These are phyloP conservation scores for Bombus affinis DNA, from an alignment of 1,140 invertebrate species.

Conservation along the genomic window DNA sequence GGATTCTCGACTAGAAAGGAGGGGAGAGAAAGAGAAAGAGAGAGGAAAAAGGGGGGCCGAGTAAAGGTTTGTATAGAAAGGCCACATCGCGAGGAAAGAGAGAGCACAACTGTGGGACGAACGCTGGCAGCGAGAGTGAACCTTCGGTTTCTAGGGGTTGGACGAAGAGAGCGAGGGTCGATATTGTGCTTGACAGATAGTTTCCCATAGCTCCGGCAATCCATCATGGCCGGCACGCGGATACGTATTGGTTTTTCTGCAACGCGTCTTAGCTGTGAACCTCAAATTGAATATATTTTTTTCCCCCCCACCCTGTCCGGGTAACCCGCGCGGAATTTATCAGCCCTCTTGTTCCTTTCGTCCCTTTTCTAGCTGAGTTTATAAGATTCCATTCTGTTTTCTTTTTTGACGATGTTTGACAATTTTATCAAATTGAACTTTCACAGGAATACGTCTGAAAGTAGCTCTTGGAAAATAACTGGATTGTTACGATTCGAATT, in stretches of 20 bases:
- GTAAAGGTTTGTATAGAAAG: slow-evolving; percentile 60
- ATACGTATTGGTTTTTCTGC: slow-evolving; percentile 81
- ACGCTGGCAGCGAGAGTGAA: slow-evolving; percentile 70
- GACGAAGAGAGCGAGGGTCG: slow-evolving; percentile 80
- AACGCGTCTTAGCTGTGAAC: slow-evolving; percentile 76
- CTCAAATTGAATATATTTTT: slow-evolving; percentile 76
- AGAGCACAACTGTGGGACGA: slow-evolving; percentile 57
- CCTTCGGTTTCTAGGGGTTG: slow-evolving; percentile 74
- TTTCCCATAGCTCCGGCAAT: slow-evolving; percentile 82
- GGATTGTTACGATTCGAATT: rapidly evolving
- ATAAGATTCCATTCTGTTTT: not conserved
- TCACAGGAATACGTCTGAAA: not conserved
- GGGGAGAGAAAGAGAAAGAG: slow-evolving; percentile 27
- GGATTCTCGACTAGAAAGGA: slow-evolving; percentile 65
- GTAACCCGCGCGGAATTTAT: slow-evolving; percentile 60
- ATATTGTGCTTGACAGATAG: slow-evolving; percentile 83
- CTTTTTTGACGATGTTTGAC: not conserved
- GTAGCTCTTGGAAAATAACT: rapidly evolving
- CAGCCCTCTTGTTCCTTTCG: slow-evolving; percentile 2
- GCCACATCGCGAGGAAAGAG: slow-evolving; percentile 45
- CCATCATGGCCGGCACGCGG: slow-evolving; percentile 80
- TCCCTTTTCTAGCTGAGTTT: not conserved
- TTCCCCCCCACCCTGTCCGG: slow-evolving; percentile 23
- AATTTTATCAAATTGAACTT: not conserved
- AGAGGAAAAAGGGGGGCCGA: slow-evolving; percentile 42